A percentile compares a stretch with the other conserved stretches of the same genome.
Conservation (phyloP, 2,113 vertebrate genomes). For the Sylvilagus bachmani region DNA sequence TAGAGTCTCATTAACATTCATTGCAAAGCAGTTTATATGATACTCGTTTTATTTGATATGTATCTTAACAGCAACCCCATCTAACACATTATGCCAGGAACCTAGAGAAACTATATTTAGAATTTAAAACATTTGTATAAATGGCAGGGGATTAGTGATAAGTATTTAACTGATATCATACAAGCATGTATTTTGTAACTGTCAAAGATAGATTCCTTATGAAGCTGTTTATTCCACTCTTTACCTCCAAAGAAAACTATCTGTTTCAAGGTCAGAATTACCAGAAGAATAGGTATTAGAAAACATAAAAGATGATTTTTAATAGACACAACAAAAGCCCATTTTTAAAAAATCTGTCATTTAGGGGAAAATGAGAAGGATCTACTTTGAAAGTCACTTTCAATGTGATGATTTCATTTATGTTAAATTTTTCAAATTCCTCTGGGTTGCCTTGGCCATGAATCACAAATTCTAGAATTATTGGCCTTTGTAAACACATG, state of each 20-base stretch:
- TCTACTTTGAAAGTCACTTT: constrained; percentile 43
- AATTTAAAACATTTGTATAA: not conserved
- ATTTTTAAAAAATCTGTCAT: not conserved
- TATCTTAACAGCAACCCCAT: not conserved
- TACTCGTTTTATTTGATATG: not conserved
- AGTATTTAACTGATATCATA: not conserved
- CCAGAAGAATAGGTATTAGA: not conserved
- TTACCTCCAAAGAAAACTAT: not conserved
- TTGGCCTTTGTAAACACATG: not conserved
- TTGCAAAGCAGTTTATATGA: not conserved
- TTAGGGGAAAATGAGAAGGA: not conserved
- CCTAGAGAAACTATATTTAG: not conserved
- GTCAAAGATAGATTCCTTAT: not conserved
- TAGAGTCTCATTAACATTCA: not conserved
- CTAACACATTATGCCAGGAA: not conserved
- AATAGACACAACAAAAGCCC: not conserved
- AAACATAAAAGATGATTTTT: not conserved
- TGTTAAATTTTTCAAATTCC: not conserved
- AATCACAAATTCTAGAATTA: not conserved
- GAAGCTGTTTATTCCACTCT: not conserved
- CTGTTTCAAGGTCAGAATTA: not conserved
- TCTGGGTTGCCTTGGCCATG: not conserved
- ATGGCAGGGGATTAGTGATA: not conserved
- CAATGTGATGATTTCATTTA: not conserved
- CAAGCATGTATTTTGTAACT: not conserved